phyloP scores from a whole-genome alignment of 2,888 invertebrate genomes.

The Bugulina stolonifera region DNA sequence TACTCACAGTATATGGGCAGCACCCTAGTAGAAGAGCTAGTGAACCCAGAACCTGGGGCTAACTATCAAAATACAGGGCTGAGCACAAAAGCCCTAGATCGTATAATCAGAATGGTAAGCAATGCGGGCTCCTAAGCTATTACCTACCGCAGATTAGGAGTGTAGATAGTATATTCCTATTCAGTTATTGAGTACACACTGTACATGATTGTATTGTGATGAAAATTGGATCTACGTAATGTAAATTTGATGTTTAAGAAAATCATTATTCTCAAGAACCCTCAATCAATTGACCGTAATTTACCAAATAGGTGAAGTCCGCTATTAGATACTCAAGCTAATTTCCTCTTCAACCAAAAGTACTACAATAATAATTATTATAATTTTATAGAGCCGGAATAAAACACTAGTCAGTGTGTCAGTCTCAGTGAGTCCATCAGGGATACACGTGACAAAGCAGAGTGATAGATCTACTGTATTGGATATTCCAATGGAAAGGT shows the following conservation, averaged over 20 bases:
- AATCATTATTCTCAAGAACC: too few relatives aligned
- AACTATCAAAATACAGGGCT: conserved; percentile 63
- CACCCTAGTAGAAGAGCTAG: conserved; percentile 67
- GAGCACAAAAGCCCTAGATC: conserved; percentile 67
- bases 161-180: too few relatives aligned
- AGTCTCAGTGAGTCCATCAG: conserved; percentile 68
- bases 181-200: too few relatives aligned
- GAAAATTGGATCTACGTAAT: too few relatives aligned
- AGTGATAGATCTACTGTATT: conserved; percentile 66
- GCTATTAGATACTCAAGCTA: too few relatives aligned
- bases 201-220: too few relatives aligned
- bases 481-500: conserved; percentile 80
- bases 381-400: neutral
- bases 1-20: conserved; percentile 68
- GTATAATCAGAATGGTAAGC: conserved; percentile 65
- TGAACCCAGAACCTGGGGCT: conserved; percentile 59
- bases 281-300: too few relatives aligned
- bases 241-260: too few relatives aligned
- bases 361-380: neutral
- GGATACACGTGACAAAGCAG: conserved; percentile 69
- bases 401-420: conserved; percentile 63
- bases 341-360: neutral
- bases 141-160: too few relatives aligned
- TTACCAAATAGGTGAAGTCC: too few relatives aligned
- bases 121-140: too few relatives aligned